These are phyloP conservation scores for Meandrusa payeni DNA, from an alignment of 2,888 invertebrate species.

Conservation along the genomic window DNA sequence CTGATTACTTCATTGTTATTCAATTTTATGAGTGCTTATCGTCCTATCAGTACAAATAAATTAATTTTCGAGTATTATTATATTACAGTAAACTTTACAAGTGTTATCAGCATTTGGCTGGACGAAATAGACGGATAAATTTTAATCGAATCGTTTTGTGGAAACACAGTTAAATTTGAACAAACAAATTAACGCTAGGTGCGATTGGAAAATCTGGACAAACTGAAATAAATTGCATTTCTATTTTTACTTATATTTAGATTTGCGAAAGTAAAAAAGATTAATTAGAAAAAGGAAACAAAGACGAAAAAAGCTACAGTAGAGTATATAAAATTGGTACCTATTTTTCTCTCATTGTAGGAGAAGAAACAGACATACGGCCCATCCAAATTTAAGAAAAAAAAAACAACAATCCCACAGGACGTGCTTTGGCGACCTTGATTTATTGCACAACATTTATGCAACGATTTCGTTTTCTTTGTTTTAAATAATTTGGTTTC, in stretches of 20 bases:
- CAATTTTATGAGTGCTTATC: background rate
- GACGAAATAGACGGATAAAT: slow-evolving; percentile 53
- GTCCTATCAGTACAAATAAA: slow-evolving; percentile 11
- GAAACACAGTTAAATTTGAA: slow-evolving; percentile 55
- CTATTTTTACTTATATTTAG: slow-evolving; percentile 32
- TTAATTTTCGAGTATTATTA: slow-evolving; percentile 14
- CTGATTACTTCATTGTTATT: background rate
- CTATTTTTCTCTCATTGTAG: no score
- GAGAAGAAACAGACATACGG: no score
- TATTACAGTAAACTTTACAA: slow-evolving; percentile 23
- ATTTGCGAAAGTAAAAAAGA: no score
- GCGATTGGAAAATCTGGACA: slow-evolving; percentile 67
- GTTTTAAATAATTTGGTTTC: no score
- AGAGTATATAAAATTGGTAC: no score
- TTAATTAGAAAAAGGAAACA: no score
- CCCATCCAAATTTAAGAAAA: no score
- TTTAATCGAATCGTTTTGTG: slow-evolving; percentile 63
- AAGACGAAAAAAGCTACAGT: no score
- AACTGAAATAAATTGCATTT: slow-evolving; percentile 54
- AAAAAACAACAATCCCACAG: no score
- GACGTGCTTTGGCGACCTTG: no score
- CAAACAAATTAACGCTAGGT: slow-evolving; percentile 71
- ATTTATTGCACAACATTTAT: no score
- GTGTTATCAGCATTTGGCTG: slow-evolving; percentile 37
- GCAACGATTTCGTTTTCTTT: no score